Evolutionary conservation across 2,888 invertebrate genomes (phyloP), one percentile per base, ranked within the genome.

Genomic region (Tridacna gigas): DNA sequence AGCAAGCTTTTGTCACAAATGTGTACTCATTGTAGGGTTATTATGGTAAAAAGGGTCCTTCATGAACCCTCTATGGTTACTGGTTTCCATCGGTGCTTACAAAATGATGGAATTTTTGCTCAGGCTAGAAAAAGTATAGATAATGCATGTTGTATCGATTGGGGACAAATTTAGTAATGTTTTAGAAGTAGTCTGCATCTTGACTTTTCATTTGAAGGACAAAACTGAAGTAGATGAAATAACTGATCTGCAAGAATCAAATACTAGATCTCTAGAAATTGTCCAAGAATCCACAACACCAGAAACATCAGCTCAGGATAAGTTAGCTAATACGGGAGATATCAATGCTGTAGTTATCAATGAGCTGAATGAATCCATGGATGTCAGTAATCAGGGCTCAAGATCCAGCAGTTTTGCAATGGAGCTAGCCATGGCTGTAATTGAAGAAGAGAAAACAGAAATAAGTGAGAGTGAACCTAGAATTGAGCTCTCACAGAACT

Each of bases 321-420:
- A 80, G 74, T 83, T 87, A n/a, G 87, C 87, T 3, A 81, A 84
- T 69, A 87, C 87, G 13, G 87, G 84, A 22, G 84, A 87, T 45
- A 56, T 87, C 11, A 84, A 84, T 71, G 71, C 79, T 28, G 48
- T 87, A 18, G 76, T 78, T 37, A 84, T 87, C 22, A 80, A 83
- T 74, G 87, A 87, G 74, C 76, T 87, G 7, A 83, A 79, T 77
- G 82, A 82, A 37, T 84, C 86, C 26, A 80, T 78, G 28, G 86
- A 86, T 26, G 47, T 80, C 66, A 86, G 84, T 74, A 74, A 77
- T 20, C 86, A 79, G 28, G 83, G 86, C 47, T 83, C 86, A 69
- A 82, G 81, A 69, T 82, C 84, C 61, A 85, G 82, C 47, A 86
- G 84, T 74, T 77, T 78, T 80, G 83, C 79, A 12, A 74, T 78